Evolutionary conservation across 1,140 invertebrate species (phyloP).

Genomic region (Pemphigus obesinymphae): DNA sequence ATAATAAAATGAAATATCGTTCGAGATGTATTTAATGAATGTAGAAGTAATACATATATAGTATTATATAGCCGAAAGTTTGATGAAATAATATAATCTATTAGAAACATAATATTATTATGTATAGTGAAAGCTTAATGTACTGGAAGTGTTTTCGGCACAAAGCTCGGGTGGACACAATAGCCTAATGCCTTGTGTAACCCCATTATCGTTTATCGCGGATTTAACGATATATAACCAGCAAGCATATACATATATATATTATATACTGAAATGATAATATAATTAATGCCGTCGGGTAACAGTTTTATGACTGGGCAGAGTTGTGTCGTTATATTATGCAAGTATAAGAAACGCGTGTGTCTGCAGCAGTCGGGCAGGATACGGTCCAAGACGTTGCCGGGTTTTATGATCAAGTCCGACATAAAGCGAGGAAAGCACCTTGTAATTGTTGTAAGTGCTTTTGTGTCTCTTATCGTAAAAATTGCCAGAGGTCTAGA

Average conservation of each 20-base stretch:
- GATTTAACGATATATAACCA: not conserved
- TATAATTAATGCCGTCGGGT: constrained; percentile 13
- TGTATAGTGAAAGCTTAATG: no score
- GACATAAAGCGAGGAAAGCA: not conserved
- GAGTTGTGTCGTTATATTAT: constrained; percentile 19
- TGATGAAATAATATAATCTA: no score
- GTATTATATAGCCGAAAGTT: no score
- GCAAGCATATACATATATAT: not conserved
- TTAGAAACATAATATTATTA: no score
- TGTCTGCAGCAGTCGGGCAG: not conserved
- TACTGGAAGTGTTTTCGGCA: constrained; percentile 9
- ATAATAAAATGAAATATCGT: no score
- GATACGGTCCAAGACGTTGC: constrained; percentile 6
- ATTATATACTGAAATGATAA: not conserved
- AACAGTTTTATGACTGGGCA: constrained; percentile 25
- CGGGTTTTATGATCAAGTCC: constrained; percentile 14
- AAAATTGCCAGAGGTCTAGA: not conserved
- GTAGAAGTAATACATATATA: no score
- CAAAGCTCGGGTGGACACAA: not conserved
- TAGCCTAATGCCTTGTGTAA: not conserved
- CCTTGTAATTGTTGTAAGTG: constrained; percentile 38
- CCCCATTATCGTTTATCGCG: constrained; percentile 32
- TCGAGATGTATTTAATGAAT: no score
- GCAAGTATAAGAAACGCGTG: not conserved
- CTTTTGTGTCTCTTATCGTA: constrained; percentile 36